Percentiles rank a stretch among this genome's conserved stretches.
Evolutionary conservation across 2,888 invertebrate genomes (phyloP).

Genomic region (Troides helena): DNA sequence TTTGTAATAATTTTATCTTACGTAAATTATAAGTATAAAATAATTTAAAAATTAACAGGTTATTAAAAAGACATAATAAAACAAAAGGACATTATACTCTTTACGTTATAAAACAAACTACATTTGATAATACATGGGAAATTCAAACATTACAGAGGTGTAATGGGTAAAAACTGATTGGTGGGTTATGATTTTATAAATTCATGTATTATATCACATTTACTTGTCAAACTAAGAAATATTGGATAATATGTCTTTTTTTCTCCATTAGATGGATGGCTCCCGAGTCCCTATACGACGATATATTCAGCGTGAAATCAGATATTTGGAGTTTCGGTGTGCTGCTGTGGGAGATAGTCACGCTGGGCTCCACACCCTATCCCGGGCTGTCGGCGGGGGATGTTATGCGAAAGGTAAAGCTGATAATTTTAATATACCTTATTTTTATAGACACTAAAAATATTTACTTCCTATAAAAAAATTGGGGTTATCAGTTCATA

Average conservation of each 20-base stretch:
- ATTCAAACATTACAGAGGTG: no score
- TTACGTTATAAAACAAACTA: no score
- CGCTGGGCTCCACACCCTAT: conserved; percentile 96
- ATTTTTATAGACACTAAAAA: not conserved
- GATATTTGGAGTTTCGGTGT: conserved; percentile 98
- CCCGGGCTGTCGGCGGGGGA: conserved; percentile 95
- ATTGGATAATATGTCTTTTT: conserved; percentile 1
- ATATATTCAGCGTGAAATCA: conserved; percentile 95
- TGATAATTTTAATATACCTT: not conserved
- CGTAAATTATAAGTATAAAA: no score
- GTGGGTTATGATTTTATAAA: not conserved
- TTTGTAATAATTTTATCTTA: no score
- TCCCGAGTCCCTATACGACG: conserved; percentile 95
- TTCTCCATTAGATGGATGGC: conserved; percentile 92
- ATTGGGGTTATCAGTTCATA: not conserved
- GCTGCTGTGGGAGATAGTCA: conserved; percentile 97
- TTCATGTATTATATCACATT: not conserved
- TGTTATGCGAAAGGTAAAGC: conserved; percentile 90
- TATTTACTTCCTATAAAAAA: not conserved
- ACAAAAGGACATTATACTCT: no score
- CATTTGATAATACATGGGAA: no score
- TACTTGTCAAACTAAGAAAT: not conserved
- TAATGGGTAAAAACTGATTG: not conserved
- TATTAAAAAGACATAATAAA: no score
- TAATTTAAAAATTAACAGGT: no score